Percentiles rank a stretch among this genome's conserved stretches.
Evolutionary conservation across 1,140 invertebrate species (phyloP).

Genomic region (Nomia melanderi): DNA sequence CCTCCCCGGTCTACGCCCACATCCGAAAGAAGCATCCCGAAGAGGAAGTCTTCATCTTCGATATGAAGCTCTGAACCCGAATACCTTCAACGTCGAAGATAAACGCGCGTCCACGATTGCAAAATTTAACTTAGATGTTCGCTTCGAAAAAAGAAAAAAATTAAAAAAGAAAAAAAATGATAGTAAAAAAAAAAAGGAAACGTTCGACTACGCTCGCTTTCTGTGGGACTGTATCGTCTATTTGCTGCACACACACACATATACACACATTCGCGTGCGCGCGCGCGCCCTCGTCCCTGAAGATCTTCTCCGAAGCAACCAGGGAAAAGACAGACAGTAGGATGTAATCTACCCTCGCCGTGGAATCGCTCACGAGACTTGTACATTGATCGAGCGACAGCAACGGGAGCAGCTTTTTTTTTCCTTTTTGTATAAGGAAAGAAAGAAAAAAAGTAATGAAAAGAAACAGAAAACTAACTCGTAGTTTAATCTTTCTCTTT

Average conservation of each 20-base stretch:
- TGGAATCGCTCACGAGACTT: not conserved
- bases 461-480: not conserved
- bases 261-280: too few relatives aligned
- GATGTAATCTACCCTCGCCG: not conserved
- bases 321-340: not conserved
- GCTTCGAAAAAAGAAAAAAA: too few relatives aligned
- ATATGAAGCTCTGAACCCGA: constrained; percentile 62
- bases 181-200: too few relatives aligned
- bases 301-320: not conserved
- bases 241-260: not conserved
- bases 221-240: not conserved
- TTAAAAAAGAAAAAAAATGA: too few relatives aligned
- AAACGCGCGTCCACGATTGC: too few relatives aligned
- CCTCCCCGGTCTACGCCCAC: constrained; percentile 90
- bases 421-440: not conserved
- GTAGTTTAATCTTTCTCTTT: constrained; percentile 13
- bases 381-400: not conserved
- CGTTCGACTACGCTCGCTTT: constrained; percentile 7
- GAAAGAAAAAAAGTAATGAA: not conserved
- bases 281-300: not conserved
- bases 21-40: constrained; percentile 78
- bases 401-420: not conserved
- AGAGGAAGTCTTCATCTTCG: constrained; percentile 66
- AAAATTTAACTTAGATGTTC: not conserved
- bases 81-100: too few relatives aligned